Percentiles rank a stretch among this genome's conserved stretches.
phyloP scores from a whole-genome alignment of 2,113 vertebrate genomes.

The Herpetotheres cachinnans region DNA sequence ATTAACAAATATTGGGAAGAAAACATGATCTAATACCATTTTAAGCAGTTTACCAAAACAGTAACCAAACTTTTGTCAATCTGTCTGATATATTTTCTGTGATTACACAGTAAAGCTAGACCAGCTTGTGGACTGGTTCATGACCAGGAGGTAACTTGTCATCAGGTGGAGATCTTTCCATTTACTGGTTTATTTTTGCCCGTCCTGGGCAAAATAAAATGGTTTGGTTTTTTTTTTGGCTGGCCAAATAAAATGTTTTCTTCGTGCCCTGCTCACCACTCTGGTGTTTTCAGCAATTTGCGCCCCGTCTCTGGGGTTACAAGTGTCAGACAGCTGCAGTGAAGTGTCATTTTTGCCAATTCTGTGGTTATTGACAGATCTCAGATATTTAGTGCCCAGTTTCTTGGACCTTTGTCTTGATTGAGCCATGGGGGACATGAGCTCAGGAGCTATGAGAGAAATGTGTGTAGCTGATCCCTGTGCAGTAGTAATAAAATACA shows the following conservation, averaged over 20 bases:
- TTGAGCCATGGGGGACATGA: rapidly evolving
- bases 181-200: not conserved
- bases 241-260: not conserved
- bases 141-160: not conserved
- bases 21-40: not conserved
- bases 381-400: not conserved
- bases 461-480: not conserved
- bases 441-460: not conserved
- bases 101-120: not conserved
- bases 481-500: not conserved
- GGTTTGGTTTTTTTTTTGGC: too few species aligned
- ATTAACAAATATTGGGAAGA: not conserved
- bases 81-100: not conserved
- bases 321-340: not conserved
- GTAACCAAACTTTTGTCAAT: not conserved
- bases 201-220: too few species aligned
- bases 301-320: not conserved
- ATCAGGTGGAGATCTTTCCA: not conserved
- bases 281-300: not conserved
- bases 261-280: not conserved
- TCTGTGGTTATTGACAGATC: not conserved
- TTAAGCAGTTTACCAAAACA: conserved; percentile 13
- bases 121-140: not conserved
- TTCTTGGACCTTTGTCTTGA: not conserved
- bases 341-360: not conserved